Percentiles rank a stretch among this genome's conserved stretches.
Evolutionary conservation across 92 coral and sea anemone genomes (phyloP).

Genomic region (Siderastrea siderea): DNA sequence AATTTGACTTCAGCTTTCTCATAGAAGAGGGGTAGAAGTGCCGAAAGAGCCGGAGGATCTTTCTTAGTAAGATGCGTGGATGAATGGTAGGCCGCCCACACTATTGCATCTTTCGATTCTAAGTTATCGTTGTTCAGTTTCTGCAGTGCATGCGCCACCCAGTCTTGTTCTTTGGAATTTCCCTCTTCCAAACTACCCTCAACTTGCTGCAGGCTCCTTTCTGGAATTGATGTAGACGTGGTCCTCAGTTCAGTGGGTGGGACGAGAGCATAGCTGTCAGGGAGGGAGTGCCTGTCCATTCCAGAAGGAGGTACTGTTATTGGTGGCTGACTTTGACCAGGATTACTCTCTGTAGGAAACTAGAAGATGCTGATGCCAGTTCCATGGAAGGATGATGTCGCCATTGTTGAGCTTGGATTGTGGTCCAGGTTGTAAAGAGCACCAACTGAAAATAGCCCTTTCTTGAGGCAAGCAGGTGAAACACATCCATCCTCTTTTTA

Average conservation of each 20-base stretch:
- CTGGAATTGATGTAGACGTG: conserved; percentile 43
- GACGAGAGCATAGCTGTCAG: conserved; percentile 52
- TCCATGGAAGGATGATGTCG: conserved; percentile 30
- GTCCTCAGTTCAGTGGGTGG: conserved; percentile 51
- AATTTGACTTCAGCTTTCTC: conserved; percentile 53
- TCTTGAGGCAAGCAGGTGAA: conserved; percentile 37
- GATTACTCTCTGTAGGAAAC: too few relatives aligned
- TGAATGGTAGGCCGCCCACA: conserved; percentile 38
- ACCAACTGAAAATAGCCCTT: conserved; percentile 52
- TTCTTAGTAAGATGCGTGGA: background rate
- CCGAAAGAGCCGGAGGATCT: conserved; percentile 27
- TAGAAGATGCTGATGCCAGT: background rate
- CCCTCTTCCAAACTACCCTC: conserved; percentile 20
- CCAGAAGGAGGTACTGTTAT: conserved; percentile 45
- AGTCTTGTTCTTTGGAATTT: conserved; percentile 17
- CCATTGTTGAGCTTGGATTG: conserved; percentile 63
- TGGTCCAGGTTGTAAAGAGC: conserved; percentile 76
- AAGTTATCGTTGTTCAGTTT: conserved; percentile 4
- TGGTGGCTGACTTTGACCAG: conserved; percentile 9
- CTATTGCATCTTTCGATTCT: conserved; percentile 4
- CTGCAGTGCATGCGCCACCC: conserved; percentile 38
- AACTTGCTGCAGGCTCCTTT: conserved; percentile 9
- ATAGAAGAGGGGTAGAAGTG: conserved; percentile 40
- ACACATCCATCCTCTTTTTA: conserved; percentile 55
- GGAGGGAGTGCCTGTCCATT: conserved; percentile 40